Base-by-base conservation (phyloP, 2,797 vertebrate species). In the Pempheris klunzingeri region DNA sequence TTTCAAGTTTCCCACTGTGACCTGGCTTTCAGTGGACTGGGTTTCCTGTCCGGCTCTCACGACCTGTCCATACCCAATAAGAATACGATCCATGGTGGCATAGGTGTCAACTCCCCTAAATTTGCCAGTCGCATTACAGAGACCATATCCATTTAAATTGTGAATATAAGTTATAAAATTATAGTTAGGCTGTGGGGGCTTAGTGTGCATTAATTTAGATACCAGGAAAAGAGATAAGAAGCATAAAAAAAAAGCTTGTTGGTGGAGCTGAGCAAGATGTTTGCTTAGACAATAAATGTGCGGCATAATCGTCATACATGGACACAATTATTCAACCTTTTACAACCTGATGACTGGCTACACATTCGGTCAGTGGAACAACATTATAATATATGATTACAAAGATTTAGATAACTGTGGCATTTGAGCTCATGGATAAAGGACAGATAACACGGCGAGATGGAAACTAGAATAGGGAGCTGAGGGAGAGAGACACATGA, bases 1-100 rank as follows among this genome's bases (percentile, higher is more conserved):
- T 59, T 82, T 71, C 28, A 38, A 64, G 26, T 57, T 71, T 78
- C 54, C 20, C 58, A 28, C 34, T 72, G 30, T 50, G 34, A 32
- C 83, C 66, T 80, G 54, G 22, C 60, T 79, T 80, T 52, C 53
- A 11, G 6, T 32, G 17, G 32, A 39, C 49, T 71, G 57, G 52
- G 15, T 74, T 72, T 67, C 1, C 32, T 59, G 57, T 30, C 5
- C 4, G 53, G 44, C 34, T 62, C 28, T 64, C 61, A 54, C 26
- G 26, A 70, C 34, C 38, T 41, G 39, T 64, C 65, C 52, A 47
- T 54, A 77, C 7, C 7, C 7, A 32, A 41, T n/a, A 30, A 50
- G 49, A 39, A 55, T 3, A 34, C 18, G 36, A 63, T 32, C 36
- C 39, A 3, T 36, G 24, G 22, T 26, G 36, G 11, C 4, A n/a